Evolutionary conservation across 2,797 vertebrate species (phyloP), one percentile per base, ranked within the genome.

Genomic region (Astyanax mexicanus): DNA sequence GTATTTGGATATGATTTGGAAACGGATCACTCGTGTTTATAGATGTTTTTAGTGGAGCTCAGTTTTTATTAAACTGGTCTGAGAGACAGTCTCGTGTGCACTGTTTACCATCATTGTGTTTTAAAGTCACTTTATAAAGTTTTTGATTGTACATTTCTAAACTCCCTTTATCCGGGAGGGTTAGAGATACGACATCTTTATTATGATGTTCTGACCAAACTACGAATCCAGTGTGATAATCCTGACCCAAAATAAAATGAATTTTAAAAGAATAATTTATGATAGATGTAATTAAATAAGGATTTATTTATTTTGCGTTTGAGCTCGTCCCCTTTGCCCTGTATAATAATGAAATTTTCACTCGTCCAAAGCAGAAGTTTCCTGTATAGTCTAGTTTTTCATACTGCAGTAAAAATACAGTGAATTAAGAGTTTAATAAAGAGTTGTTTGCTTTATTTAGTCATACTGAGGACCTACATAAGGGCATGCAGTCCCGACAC

Each of bases 81-180:
- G 40, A 61, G 74, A 86, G 72, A n/a, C n/a, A n/a, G 51, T 80
- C 68, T 67, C 82, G 67, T 76, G 75, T 83, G 76, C 29, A 80
- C 77, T 72, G 77, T 82, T 64, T 74, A 82, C 86, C 86, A 84
- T 88, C 35, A 13, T 76, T 69, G 68, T 80, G 78, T 88, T 84
- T 81, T 81, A 84, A 82, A 81, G 88, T 92, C 90, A 92, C 90
- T 91, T 93, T 92, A 91, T 89, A 66, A 86, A 89, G 86, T 85
- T 89, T 88, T 87, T 91, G 88, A 93, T 92, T 92, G 89, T 92
- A 91, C 72, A 82, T 87, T 86, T 87, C 69, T 83, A 79, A 79
- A 69, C 35, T 32, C 52, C 12, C 64, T 66, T 57, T 32, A 17
- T 37, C 13, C 45, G 64, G 42, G 21, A n/a, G 49, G 37, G 68